Evolutionary conservation across 2,888 invertebrate genomes (phyloP), one percentile per base, ranked within the genome.

Genomic region (Leptinotarsa haldemani): DNA sequence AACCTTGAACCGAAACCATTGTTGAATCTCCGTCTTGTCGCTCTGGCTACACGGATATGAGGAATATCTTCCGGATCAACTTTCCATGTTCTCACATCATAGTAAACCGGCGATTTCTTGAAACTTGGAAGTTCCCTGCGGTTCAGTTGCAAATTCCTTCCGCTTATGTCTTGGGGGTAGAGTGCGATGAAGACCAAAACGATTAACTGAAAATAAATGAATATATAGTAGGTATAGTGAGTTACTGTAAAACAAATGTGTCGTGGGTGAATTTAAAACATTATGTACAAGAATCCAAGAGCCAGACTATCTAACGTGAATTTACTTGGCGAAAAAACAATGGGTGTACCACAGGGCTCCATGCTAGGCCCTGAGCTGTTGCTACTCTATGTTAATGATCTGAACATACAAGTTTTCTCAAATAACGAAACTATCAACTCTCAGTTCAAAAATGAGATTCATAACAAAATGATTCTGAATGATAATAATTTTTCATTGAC

Each of bases 41-140:
- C 61, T 61, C 61, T 61, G 4, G 61, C 61, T 61, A 61, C n/a
- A 40, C 61, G 61, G 3, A 40, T 30, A 13, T 61, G 61, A 4
- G 61, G 61, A 2, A 9, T 40, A 18, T 61, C 61, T 61, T 61
- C 40, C 16, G 61, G 61, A 40, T 61, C 61, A n/a, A 61, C 61
- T 40, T 61, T 61, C 61, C 61, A 61, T 2, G 61, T 61, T 61
- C 40, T 61, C 18, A 30, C 61, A 30, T 61, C 30, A 61, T 61
- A 61, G 30, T 61, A n/a, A 4, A n/a, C 61, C 18, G 61, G 61
- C 1, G 40, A 61, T 61, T 61, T 61, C n/a, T n/a, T 30, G n/a
- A 61, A 40, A 40, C 12, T 61, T n/a, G 61, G 15, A 16, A 40
- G 61, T 61, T 61, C 61, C 2, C 61, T 40, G 5, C 4, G 61